These are phyloP conservation scores for Aphelinus atriplicis DNA, from an alignment of 1,140 invertebrate genomes.

Conservation along the genomic window DNA sequence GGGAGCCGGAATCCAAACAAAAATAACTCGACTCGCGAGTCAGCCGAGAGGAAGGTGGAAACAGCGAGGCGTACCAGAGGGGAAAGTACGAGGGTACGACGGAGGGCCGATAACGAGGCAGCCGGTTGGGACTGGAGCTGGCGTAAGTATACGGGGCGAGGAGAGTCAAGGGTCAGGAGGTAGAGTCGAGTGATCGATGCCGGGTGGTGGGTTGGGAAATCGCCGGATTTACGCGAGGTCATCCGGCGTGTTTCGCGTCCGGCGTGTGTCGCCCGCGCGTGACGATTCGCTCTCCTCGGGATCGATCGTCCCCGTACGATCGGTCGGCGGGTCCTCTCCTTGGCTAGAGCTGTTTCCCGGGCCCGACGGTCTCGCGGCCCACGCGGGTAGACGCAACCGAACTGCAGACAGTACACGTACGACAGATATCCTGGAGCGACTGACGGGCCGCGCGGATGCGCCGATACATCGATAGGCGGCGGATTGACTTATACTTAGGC, in stretches of 20 bases:
- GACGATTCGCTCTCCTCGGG: neutral
- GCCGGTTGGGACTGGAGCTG: too few relatives aligned
- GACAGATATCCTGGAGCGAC: too few relatives aligned
- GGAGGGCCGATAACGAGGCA: neutral
- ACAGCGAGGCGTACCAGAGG: neutral
- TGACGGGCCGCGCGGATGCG: too few relatives aligned
- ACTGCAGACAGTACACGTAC: too few relatives aligned
- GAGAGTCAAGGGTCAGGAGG: too few relatives aligned
- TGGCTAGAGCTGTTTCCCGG: too few relatives aligned
- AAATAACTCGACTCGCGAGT: neutral
- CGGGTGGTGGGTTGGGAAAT: neutral
- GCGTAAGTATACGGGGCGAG: too few relatives aligned
- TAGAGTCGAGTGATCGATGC: neutral
- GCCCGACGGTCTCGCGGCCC: too few relatives aligned
- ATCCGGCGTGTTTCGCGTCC: neutral
- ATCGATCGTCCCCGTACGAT: neutral
- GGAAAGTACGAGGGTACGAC: neutral
- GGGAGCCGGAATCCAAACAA: too few relatives aligned
- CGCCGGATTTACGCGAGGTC: slow-evolving; percentile 20
- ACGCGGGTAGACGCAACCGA: too few relatives aligned
- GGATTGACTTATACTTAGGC: too few relatives aligned
- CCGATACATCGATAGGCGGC: too few relatives aligned
- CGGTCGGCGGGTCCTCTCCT: slow-evolving; percentile 5
- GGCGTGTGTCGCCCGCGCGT: neutral
- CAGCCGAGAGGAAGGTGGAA: neutral